Evolutionary conservation across 2,888 invertebrate species (phyloP), one percentile per base, ranked within the genome.

Genomic region (Eilema depressum): DNA sequence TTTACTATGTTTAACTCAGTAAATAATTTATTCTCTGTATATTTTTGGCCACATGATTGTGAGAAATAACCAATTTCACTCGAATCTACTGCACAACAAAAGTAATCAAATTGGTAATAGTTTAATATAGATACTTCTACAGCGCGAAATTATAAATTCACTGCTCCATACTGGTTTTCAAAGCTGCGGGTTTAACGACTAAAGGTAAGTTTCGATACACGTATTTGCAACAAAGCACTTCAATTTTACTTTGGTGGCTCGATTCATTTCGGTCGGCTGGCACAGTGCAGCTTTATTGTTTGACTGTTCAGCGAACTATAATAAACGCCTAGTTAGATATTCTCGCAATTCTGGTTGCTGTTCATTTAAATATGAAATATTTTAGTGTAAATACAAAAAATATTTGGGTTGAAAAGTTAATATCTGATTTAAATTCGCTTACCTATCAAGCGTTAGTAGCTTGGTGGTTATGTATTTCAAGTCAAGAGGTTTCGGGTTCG

Each of bases 261-360:
- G 78, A 84, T 82, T 83, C 77, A 85, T 83, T 83, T 83, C 75
- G 77, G 74, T 80, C 56, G 74, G 67, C 63, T 74, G 64, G 75
- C 73, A 76, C 79, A 81, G 71, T 72, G 83, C 62, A 47, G 59
- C 84, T 84, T 81, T 83, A 83, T 81, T 81, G 83, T 81, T 82
- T 70, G 62, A 71, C 72, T 73, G 84, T 76, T 77, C 85, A 84
- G 74, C 78, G 78, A 80, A 79, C 82, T 79, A 78, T 70, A 84
- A 65, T 68, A 71, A 78, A 76, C 68, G 74, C 70, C 71, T 77
- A 75, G 72, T 41, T 61, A 75, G 62, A 64, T 70, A 81, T 79
- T 66, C 68, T 60, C 75, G 77, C 75, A 69, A 75, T 75, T 75
- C 75, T 72, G 69, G 1, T 63, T 23, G 41, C 8, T 37, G 8